Evolutionary conservation across 2,797 vertebrate genomes (phyloP), one percentile per base, ranked within the genome.

Genomic region (Danio aesculapii): DNA sequence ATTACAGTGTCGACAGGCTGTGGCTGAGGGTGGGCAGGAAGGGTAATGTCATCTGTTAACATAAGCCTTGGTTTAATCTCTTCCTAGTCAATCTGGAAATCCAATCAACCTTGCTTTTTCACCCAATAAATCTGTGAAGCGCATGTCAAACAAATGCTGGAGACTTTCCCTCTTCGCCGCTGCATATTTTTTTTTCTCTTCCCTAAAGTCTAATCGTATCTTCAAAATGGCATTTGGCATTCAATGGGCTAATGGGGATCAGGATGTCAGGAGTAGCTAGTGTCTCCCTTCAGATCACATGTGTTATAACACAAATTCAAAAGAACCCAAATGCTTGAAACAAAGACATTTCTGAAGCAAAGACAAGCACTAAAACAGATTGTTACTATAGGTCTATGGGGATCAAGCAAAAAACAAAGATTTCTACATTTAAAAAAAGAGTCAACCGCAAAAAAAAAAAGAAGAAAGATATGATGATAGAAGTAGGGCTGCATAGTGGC

Each of bases 1-100:
- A 90, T 91, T 89, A 91, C 59, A 75, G 77, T 55, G 57, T 84
- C 77, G 78, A 86, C 81, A 85, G 62, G 66, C 70, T 17, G 76
- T 78, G 75, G 61, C 50, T 61, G 43, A 78, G 49, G 85, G 63
- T 67, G 78, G 66, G 82, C 70, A 78, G 78, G 52, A 81, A 77
- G 68, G 83, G 53, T 66, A 78, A 77, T 76, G 81, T 85, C 78
- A 83, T 88, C 59, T 83, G 73, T 87, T 63, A 79, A 75, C 61
- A 74, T 73, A 89, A 84, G 73, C 53, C 69, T 66, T 75, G 64
- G 74, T 83, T 80, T 84, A 80, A 86, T 86, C 70, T 85, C 77
- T 81, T 70, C 73, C 63, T n/a, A 57, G 67, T 71, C 82, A 79
- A 77, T 83, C 76, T 83, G 63, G 80, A 83, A 83, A 83, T 87